Evolutionary conservation across 2,113 vertebrate species (phyloP).

Genomic region (chimpanzee (Pan troglodytes)): NHGRI_mPanTro3-v2.1_pri NC_072403.2:14130001-14130500

Average conservation of each 20-base stretch:
- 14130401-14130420: slow-evolving; percentile 70
- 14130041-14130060: slow-evolving; percentile 28
- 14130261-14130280: slow-evolving; percentile 50
- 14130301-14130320: not conserved
- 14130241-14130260: slow-evolving; percentile 74
- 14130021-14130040: slow-evolving; percentile 44
- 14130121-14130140: slow-evolving; percentile 71
- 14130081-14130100: slow-evolving; percentile 42
- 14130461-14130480: not conserved
- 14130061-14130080: slow-evolving; percentile 57
- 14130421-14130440: slow-evolving; percentile 58
- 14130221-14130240: slow-evolving; percentile 70
- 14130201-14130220: slow-evolving; percentile 72
- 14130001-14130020: slow-evolving; percentile 57
- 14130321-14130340: slow-evolving; percentile 69
- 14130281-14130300: slow-evolving; percentile 43
- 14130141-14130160: slow-evolving; percentile 78
- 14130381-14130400: slow-evolving; percentile 70
- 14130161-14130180: slow-evolving; percentile 77
- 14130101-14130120: slow-evolving; percentile 67
- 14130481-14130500: not conserved
- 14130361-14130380: slow-evolving; percentile 71
- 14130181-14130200: slow-evolving; percentile 79
- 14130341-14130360: slow-evolving; percentile 51
- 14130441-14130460: slow-evolving; percentile 60